Conservation (phyloP, 2,888 invertebrate genomes). For the Drosophila meridiana region DNA sequence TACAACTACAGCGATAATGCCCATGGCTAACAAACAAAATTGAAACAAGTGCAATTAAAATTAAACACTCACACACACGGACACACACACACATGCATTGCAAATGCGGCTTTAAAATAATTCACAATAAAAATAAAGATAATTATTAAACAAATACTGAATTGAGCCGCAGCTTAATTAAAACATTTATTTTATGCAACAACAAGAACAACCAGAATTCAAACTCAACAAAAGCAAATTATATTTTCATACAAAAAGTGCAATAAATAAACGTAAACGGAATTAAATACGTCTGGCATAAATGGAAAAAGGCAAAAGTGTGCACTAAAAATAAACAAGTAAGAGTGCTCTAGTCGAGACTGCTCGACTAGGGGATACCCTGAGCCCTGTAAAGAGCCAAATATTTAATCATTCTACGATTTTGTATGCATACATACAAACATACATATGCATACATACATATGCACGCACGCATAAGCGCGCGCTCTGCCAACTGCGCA, state of each 20-base stretch:
- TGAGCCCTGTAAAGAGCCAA: no score
- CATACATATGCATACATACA: no score
- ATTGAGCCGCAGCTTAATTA: constrained; percentile 38
- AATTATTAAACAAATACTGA: constrained; percentile 26
- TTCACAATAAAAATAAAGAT: constrained; percentile 9
- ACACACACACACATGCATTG: constrained; percentile 11
- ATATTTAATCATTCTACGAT: no score
- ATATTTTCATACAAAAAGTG: constrained; percentile 18
- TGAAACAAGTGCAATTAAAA: constrained; percentile 46
- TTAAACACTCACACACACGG: constrained; percentile 31
- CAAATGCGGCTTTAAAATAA: not conserved
- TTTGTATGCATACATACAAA: no score
- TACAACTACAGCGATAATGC: not conserved
- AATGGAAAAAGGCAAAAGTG: not conserved
- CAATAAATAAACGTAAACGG: constrained; percentile 10
- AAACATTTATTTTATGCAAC: constrained; percentile 26
- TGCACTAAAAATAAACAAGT: constrained; percentile 8
- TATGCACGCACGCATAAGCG: no score
- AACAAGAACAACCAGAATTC: not conserved
- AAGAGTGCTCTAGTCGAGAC: no score
- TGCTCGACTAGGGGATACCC: no score
- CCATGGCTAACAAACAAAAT: not conserved
- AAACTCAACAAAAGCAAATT: not conserved
- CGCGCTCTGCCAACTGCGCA: no score
- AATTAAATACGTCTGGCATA: not conserved